Evolutionary conservation across 2,888 invertebrate species (phyloP).

Genomic region (Tinea trinotella): DNA sequence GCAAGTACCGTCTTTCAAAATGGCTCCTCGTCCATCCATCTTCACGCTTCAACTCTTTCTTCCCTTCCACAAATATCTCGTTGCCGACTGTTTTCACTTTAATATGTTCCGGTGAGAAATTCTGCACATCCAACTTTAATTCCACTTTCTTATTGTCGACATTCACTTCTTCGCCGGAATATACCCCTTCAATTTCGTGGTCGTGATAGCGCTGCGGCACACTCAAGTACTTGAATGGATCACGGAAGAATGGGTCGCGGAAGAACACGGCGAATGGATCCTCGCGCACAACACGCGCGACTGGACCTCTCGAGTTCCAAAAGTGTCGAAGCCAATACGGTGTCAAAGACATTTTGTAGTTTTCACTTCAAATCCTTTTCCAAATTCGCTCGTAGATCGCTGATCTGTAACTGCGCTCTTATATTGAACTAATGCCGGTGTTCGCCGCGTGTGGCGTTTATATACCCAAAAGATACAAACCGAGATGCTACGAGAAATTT

Average conservation of each 20-base stretch:
- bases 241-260: conserved; percentile 56
- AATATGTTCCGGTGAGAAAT: conserved; percentile 85
- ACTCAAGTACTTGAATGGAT: conserved; percentile 45
- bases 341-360: conserved; percentile 48
- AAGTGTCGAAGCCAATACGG: conserved; percentile 62
- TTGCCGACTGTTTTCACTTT: conserved; percentile 83
- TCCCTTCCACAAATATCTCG: conserved; percentile 81
- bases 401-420: background rate
- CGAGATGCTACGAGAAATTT: conserved; percentile 35
- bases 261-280: conserved; percentile 48
- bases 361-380: background rate
- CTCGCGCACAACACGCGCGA: conserved; percentile 38
- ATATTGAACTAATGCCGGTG: background rate
- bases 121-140: conserved; percentile 82
- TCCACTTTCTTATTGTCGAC: conserved; percentile 78
- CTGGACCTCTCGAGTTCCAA: conserved; percentile 49
- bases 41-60: conserved; percentile 82
- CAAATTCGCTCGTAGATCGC: background rate
- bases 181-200: conserved; percentile 54
- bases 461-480: conserved; percentile 17
- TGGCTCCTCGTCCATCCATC: conserved; percentile 83
- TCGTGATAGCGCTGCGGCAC: conserved; percentile 39
- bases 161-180: conserved; percentile 69
- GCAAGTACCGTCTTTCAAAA: conserved; percentile 80
- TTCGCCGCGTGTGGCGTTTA: background rate